A percentile compares a stretch with the other conserved stretches of the same genome.
These are phyloP conservation scores for Takifugu flavidus DNA, from an alignment of 2,113 vertebrate genomes.

Conservation along the genomic window DNA sequence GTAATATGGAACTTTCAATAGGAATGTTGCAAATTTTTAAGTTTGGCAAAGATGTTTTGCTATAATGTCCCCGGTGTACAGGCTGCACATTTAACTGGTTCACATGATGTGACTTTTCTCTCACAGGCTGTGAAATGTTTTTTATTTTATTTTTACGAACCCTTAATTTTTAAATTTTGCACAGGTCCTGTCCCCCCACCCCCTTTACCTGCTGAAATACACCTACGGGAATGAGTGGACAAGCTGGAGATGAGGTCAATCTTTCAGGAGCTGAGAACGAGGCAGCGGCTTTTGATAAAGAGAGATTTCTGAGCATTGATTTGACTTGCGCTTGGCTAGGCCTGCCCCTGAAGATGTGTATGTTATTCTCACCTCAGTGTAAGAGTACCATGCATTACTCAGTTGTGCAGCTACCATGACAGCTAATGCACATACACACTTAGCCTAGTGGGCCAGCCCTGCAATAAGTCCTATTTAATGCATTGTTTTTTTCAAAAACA, in stretches of 20 bases:
- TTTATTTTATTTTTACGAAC: not conserved
- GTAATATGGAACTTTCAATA: no score
- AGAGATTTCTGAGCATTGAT: no score
- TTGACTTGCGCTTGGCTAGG: no score
- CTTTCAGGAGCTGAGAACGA: not conserved
- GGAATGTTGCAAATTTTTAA: no score
- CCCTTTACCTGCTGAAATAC: not conserved
- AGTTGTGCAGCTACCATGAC: conserved; percentile 26
- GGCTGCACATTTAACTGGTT: no score
- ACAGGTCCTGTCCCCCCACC: not conserved
- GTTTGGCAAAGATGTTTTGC: no score
- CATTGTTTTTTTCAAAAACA: conserved; percentile 16
- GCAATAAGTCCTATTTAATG: conserved; percentile 37
- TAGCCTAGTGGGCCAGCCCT: conserved; percentile 38
- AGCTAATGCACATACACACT: conserved; percentile 41
- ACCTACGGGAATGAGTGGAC: not conserved
- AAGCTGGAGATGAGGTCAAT: not conserved
- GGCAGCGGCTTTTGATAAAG: not conserved
- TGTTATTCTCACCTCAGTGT: no score
- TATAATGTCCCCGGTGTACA: no score
- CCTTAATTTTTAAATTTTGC: not conserved
- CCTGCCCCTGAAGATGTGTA: no score
- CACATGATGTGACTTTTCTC: no score
- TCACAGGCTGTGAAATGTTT: no score
- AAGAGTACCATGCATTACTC: no score